Percentiles rank a stretch among this genome's conserved stretches.
Conservation (phyloP, 1,140 invertebrate species). For the Megalopta genalis region DNA sequence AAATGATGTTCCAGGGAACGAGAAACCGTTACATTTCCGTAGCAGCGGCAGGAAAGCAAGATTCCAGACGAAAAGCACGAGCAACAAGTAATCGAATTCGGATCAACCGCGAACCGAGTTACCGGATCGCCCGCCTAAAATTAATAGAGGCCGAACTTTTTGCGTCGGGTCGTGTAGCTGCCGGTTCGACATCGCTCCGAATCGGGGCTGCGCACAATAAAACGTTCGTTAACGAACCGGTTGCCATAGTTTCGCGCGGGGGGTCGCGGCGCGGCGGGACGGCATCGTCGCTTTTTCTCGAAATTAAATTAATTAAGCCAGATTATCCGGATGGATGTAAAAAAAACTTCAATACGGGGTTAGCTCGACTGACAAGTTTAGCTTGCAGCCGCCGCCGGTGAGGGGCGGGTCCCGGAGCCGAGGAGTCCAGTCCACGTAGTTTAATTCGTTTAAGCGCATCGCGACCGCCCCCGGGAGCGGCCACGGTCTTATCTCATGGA, state of each 20-base stretch:
- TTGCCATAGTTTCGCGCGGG: slow-evolving; percentile 49
- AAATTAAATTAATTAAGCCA: slow-evolving; percentile 47
- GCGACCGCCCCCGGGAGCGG: neutral
- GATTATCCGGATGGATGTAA: slow-evolving; percentile 37
- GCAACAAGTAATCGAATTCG: neutral
- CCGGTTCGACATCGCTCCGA: neutral
- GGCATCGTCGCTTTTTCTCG: neutral
- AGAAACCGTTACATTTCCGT: too few relatives aligned
- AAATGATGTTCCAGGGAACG: too few relatives aligned
- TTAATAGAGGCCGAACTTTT: neutral
- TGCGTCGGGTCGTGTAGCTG: neutral
- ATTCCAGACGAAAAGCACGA: neutral
- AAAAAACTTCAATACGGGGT: slow-evolving; percentile 39
- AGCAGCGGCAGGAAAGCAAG: neutral
- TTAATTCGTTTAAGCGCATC: slow-evolving; percentile 43
- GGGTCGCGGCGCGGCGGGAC: slow-evolving; percentile 4
- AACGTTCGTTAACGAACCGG: slow-evolving; percentile 40
- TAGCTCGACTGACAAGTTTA: slow-evolving; percentile 14
- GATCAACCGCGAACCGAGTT: neutral
- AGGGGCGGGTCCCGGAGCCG: neutral
- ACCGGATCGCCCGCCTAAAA: neutral
- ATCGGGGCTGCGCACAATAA: slow-evolving; percentile 15
- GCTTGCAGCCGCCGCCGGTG: neutral
- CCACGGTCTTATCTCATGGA: neutral
- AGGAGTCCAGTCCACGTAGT: slow-evolving; percentile 1